Evolutionary conservation across 2,888 invertebrate genomes (phyloP), one percentile per base, ranked within the genome.

Genomic region (Sphaerophoria taeniata): DNA sequence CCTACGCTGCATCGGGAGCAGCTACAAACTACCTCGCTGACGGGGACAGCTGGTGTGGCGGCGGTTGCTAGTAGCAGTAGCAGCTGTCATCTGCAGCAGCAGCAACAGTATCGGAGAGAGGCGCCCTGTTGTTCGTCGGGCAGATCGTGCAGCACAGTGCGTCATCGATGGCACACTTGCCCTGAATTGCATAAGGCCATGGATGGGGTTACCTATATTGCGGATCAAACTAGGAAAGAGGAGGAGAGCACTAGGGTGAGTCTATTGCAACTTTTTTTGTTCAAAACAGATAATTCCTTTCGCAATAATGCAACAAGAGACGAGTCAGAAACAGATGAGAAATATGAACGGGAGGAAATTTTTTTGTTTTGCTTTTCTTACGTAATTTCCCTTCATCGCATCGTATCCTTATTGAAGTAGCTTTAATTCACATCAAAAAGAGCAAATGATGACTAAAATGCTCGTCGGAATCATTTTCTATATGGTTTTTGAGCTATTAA

Each of bases 111-210:
- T 14, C 78, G 78, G 53, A 73, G 76, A 39, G 89, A 73, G 91
- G 94, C 93, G 88, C 93, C 93, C 0, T 85, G 85, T 60, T 85
- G 85, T 77, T 76, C 85, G 47, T 85, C 85, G 47, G 85, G 85
- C 36, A 85, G 85, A 77, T 93, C 89, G 93, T 87, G 94, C 93
- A 91, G 93, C 93, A 90, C 87, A 45, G 89, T 91, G 70, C 93
- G 95, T 88, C 95, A 95, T 88, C 94, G 96, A 89, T 97, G 97
- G 97, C 96, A 97, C 92, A 95, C 95, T 91, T 98, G 97, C 92
- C 97, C 97, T 53, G 98, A 98, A 93, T 94, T 98, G 88, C 96
- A 97, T 93, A 97, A 97, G 92, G 98, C 98, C 89, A 97, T 97
- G 92, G 97, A 97, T 91, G 97, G 97, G 87, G 97, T 98, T 88